A percentile compares a stretch with the other conserved stretches of the same genome.
Evolutionary conservation across 2,797 vertebrate species (phyloP).

Genomic region (Malurus leucopterus): DNA sequence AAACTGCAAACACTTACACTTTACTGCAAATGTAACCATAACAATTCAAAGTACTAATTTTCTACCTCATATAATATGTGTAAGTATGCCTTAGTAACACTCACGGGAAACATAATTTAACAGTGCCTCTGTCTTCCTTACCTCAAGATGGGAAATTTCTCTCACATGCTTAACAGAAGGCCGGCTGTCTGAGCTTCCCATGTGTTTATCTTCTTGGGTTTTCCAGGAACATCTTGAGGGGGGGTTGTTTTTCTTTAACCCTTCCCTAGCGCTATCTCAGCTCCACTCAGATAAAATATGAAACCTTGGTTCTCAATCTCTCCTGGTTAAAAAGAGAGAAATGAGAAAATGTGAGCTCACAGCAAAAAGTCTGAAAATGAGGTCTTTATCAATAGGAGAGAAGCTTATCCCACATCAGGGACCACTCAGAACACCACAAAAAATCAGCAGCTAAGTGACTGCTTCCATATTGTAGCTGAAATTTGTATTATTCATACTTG

Average conservation of each 20-base stretch:
- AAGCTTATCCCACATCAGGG: background rate
- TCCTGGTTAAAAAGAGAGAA: background rate
- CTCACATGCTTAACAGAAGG: conserved; percentile 56
- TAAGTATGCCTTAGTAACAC: conserved; percentile 65
- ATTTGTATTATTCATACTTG: background rate
- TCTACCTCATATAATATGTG: conserved; percentile 71
- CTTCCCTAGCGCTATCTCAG: background rate
- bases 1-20: conserved; percentile 67
- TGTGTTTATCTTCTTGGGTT: conserved; percentile 41
- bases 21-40: conserved; percentile 71
- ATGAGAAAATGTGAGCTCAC: background rate
- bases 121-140: conserved; percentile 49
- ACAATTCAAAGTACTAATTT: conserved; percentile 73
- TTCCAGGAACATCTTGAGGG: conserved; percentile 32
- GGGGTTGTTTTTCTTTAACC: conserved; percentile 56
- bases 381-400: background rate
- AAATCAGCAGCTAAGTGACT: background rate
- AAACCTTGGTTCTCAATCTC: background rate
- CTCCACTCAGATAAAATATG: background rate
- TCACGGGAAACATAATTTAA: conserved; percentile 65
- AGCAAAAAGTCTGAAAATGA: background rate
- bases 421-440: accelerated
- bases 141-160: conserved; percentile 60
- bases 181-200: conserved; percentile 23
- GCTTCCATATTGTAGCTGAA: background rate